Evolutionary conservation across 1,140 invertebrate genomes (phyloP).

Genomic region (Littorina saxatilis): DNA sequence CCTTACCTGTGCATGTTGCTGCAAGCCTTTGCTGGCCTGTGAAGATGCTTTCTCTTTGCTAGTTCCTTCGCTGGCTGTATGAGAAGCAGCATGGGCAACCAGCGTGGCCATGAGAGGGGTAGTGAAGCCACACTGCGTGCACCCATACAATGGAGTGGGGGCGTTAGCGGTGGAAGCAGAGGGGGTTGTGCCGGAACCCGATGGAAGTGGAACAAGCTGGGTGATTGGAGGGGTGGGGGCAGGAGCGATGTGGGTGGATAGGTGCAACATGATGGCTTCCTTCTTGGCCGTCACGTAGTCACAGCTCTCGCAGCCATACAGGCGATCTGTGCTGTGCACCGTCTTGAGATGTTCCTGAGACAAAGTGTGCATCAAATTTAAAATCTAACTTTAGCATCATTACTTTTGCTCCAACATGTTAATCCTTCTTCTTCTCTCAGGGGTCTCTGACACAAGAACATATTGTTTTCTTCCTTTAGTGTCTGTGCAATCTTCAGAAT

Average conservation of each 20-base stretch:
- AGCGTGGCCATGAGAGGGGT: neutral
- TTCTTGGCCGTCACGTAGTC: conserved; percentile 62
- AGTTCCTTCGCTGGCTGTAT: neutral
- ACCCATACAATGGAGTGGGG: neutral
- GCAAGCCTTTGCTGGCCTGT: no score
- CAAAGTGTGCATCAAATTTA: no score
- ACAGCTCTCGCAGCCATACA: conserved; percentile 68
- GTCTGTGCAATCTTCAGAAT: no score
- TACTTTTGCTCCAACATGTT: no score
- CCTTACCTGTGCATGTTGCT: no score
- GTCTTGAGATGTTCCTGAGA: conserved; percentile 62
- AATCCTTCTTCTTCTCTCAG: no score
- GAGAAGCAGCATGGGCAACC: neutral
- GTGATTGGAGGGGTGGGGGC: neutral
- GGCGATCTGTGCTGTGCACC: conserved; percentile 59
- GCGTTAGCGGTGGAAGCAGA: neutral
- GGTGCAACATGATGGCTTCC: conserved; percentile 61
- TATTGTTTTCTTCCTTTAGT: no score
- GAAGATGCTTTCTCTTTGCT: no score
- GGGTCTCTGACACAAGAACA: no score
- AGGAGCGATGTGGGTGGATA: conserved; percentile 30
- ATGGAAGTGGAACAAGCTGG: neutral
- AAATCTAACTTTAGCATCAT: no score
- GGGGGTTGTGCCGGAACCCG: neutral
- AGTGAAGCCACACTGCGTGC: conserved; percentile 6